These are phyloP conservation scores for Busseola fusca DNA, from an alignment of 2,888 invertebrate genomes.

Conservation along the genomic window DNA sequence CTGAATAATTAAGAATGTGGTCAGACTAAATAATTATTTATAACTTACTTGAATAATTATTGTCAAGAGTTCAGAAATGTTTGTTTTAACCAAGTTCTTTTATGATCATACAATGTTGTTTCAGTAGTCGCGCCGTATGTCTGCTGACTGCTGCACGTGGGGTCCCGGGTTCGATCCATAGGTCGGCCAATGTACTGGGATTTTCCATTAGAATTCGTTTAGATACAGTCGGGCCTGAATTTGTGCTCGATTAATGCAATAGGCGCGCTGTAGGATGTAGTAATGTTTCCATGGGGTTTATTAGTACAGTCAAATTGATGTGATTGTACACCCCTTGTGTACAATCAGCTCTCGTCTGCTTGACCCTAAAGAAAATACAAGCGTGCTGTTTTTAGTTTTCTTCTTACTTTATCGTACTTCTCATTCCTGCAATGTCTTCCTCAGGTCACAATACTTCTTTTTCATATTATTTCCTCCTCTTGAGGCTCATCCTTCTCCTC, in stretches of 20 bases:
- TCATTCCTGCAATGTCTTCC: background rate
- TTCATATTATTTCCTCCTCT: background rate
- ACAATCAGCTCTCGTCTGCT: background rate
- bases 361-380: background rate
- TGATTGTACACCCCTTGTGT: too few species aligned
- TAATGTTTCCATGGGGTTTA: background rate
- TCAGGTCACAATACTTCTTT: too few species aligned
- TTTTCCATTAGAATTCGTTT: background rate
- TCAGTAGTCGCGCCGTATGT: background rate
- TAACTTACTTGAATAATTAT: constrained; percentile 5
- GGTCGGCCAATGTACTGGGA: background rate
- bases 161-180: background rate
- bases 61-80: background rate
- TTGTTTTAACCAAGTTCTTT: background rate
- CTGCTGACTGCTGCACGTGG: too few species aligned
- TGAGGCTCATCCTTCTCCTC: background rate
- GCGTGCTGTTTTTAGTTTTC: background rate
- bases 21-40: constrained; percentile 5
- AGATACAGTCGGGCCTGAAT: background rate
- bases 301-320: background rate
- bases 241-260: too few species aligned
- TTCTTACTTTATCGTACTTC: background rate
- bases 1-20: constrained; percentile 34
- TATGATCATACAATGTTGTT: background rate
- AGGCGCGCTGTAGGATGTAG: background rate